Conservation (phyloP, 2,113 vertebrate genomes). For the Phoenicopterus ruber region DNA sequence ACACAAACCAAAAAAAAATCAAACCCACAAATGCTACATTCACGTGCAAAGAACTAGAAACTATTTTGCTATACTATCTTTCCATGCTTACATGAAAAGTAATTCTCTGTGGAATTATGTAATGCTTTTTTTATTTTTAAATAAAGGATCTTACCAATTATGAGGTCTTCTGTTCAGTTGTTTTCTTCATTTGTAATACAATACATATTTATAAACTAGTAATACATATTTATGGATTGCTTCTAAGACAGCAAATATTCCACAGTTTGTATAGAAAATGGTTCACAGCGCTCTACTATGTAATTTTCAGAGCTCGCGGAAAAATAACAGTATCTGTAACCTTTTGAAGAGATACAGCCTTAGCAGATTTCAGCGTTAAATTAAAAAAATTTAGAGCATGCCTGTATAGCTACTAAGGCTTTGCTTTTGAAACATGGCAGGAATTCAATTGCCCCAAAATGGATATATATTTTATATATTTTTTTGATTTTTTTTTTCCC, state of each 20-base stretch:
- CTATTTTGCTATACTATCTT: neutral
- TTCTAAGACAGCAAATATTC: neutral
- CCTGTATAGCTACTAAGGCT: neutral
- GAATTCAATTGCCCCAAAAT: neutral
- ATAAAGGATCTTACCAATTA: neutral
- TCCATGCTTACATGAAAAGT: neutral
- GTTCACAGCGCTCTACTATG: neutral
- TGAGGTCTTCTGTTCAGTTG: neutral
- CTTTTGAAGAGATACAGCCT: neutral
- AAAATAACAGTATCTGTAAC: neutral
- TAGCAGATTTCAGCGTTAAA: neutral
- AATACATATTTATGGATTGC: slow-evolving; percentile 19
- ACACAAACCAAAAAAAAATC: accelerated
- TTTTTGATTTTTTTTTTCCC: too few species aligned
- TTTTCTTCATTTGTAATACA: slow-evolving; percentile 25
- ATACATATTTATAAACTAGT: slow-evolving; percentile 34
- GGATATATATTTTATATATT: neutral
- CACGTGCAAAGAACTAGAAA: neutral
- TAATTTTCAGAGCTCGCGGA: neutral
- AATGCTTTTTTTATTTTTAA: neutral
- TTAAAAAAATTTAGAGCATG: neutral
- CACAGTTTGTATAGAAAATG: neutral
- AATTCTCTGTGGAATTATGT: neutral
- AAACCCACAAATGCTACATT: neutral
- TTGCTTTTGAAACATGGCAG: neutral